These are phyloP conservation scores for Perca flavescens DNA, from an alignment of 2,113 vertebrate species.

Conservation along the genomic window DNA sequence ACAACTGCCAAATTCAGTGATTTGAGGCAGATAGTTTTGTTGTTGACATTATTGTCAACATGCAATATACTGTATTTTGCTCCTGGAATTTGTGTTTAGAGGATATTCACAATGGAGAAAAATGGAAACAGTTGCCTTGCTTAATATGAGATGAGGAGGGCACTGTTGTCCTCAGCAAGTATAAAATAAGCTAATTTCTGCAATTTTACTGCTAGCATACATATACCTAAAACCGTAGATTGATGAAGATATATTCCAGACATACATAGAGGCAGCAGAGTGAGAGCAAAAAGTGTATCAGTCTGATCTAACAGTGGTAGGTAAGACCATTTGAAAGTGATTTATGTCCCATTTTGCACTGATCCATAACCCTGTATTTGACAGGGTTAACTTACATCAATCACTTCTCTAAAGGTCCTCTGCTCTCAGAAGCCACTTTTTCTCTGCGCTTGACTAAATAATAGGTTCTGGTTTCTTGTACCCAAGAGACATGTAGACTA, in stretches of 20 bases:
- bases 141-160: slow-evolving; percentile 72
- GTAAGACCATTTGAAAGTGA: slow-evolving; percentile 69
- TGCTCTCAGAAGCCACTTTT: slow-evolving; percentile 36
- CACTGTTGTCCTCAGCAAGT: slow-evolving; percentile 61
- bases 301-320: slow-evolving; percentile 48
- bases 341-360: slow-evolving; percentile 60
- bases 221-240: neutral
- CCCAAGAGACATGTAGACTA: slow-evolving; percentile 37
- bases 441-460: slow-evolving; percentile 41
- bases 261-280: neutral
- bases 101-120: neutral
- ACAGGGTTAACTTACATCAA: slow-evolving; percentile 72
- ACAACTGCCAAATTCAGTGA: neutral
- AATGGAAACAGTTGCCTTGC: neutral
- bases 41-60: neutral
- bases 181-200: neutral
- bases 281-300: slow-evolving; percentile 41
- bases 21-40: neutral
- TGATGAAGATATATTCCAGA: neutral
- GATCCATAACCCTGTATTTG: slow-evolving; percentile 72
- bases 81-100: neutral
- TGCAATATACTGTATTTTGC: neutral
- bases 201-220: neutral
- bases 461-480: slow-evolving; percentile 58
- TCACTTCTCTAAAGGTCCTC: slow-evolving; percentile 59